Evolutionary conservation across 2,888 invertebrate genomes (phyloP).

Genomic region (Anticlea derivata): DNA sequence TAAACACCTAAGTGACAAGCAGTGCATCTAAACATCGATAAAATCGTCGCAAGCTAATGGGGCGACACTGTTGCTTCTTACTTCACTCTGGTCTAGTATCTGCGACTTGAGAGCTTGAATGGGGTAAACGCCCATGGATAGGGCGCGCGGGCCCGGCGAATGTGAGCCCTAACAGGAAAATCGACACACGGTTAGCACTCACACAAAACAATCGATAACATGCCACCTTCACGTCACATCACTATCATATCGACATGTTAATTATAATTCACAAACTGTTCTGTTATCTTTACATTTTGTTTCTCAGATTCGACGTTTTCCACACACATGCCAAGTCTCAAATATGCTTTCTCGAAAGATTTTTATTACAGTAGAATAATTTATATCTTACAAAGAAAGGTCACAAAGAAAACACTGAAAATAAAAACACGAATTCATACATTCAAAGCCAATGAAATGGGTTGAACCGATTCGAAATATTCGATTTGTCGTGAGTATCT

Average conservation of each 20-base stretch:
- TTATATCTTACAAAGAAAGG: constrained; percentile 51
- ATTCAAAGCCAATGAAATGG: constrained; percentile 78
- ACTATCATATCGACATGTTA: constrained; percentile 56
- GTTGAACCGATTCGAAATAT: constrained; percentile 39
- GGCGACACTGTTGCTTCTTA: constrained; percentile 86
- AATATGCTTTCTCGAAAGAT: constrained; percentile 43
- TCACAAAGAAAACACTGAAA: constrained; percentile 58
- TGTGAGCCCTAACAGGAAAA: constrained; percentile 91
- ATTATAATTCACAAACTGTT: constrained; percentile 58
- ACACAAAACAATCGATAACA: constrained; percentile 78
- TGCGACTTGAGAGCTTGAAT: constrained; percentile 94
- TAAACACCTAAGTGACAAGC: constrained; percentile 80
- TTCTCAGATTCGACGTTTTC: constrained; percentile 34
- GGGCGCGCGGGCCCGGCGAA: constrained; percentile 95
- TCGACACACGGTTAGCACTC: constrained; percentile 85
- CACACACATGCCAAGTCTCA: constrained; percentile 64
- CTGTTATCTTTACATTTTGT: constrained; percentile 49
- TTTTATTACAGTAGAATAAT: constrained; percentile 38
- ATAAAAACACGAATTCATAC: constrained; percentile 57
- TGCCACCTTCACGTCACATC: constrained; percentile 68
- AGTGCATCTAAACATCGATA: constrained; percentile 83
- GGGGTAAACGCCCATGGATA: constrained; percentile 95
- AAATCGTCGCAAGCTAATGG: constrained; percentile 70
- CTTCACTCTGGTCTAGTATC: constrained; percentile 94
- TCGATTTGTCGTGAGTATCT: constrained; percentile 42